Percentiles rank a stretch among this genome's conserved stretches.
phyloP scores from a whole-genome alignment of 2,113 vertebrate genomes.

The Parotia lawesii region DNA sequence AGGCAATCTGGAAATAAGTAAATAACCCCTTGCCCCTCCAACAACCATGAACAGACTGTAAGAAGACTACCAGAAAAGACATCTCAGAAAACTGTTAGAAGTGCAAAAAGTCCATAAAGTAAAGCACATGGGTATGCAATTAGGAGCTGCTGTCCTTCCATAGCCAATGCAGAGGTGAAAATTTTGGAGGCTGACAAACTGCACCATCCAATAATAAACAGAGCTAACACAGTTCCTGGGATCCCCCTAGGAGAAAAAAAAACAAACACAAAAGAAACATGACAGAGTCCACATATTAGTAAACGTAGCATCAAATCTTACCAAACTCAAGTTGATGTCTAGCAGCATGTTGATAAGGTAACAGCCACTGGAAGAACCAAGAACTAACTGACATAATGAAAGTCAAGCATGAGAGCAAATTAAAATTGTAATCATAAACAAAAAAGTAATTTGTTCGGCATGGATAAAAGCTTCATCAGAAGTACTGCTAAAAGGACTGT shows the following conservation, averaged over 20 bases:
- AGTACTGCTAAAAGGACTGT: background rate
- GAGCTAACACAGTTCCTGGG: conserved; percentile 71
- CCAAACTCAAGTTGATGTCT: background rate
- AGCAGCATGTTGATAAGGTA: background rate
- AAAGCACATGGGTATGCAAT: conserved; percentile 87
- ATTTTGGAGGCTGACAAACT: conserved; percentile 90
- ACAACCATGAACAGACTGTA: background rate
- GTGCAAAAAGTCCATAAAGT: conserved; percentile 87
- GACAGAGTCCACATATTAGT: background rate
- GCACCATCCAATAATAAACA: conserved; percentile 82
- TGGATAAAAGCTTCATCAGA: background rate
- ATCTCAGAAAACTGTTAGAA: conserved; percentile 83
- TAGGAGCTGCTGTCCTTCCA: conserved; percentile 88
- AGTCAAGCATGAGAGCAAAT: background rate
- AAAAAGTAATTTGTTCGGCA: background rate
- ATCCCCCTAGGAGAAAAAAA: conserved; percentile 69
- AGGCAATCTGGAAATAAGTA: conserved; percentile 11
- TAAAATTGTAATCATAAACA: background rate
- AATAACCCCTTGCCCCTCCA: background rate
- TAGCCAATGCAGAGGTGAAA: conserved; percentile 83
- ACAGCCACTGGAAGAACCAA: background rate
- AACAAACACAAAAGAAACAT: background rate
- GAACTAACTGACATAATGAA: background rate
- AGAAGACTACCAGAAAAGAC: background rate
- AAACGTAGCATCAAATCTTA: background rate